phyloP scores from a whole-genome alignment of 1,140 invertebrate genomes.

The Caerostris extrusa region DNA sequence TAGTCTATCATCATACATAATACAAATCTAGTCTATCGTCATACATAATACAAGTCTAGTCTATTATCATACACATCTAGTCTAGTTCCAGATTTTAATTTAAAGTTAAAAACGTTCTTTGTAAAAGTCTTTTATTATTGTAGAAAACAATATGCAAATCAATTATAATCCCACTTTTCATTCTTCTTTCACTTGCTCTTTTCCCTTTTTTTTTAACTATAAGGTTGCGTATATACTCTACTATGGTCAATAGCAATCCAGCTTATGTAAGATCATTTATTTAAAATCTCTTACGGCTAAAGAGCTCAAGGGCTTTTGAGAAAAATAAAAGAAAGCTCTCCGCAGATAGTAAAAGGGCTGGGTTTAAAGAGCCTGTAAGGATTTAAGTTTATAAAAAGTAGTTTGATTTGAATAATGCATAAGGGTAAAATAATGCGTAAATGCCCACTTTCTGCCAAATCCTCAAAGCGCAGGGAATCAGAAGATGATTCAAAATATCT shows the following conservation, averaged over 20 bases:
- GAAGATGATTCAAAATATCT: not conserved
- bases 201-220: not conserved
- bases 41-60: too few relatives aligned
- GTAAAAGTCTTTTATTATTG: not conserved
- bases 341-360: not conserved
- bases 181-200: not conserved
- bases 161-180: not conserved
- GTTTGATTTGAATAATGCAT: constrained; percentile 6
- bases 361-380: constrained; percentile 18
- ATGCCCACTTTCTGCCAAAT: constrained; percentile 23
- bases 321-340: not conserved
- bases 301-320: not conserved
- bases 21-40: too few relatives aligned
- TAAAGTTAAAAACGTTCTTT: not conserved
- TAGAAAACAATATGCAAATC: not conserved
- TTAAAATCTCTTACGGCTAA: not conserved
- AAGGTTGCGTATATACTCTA: not conserved
- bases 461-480: not conserved
- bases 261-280: not conserved
- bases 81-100: not conserved
- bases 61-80: not conserved
- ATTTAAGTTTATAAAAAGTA: constrained; percentile 23
- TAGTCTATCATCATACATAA: too few relatives aligned
- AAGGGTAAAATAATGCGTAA: constrained; percentile 10
- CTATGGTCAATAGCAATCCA: not conserved